Evolutionary conservation across 2,797 vertebrate genomes (phyloP), one percentile per base, ranked within the genome.

Genomic region (Acridotheres tristis): DNA sequence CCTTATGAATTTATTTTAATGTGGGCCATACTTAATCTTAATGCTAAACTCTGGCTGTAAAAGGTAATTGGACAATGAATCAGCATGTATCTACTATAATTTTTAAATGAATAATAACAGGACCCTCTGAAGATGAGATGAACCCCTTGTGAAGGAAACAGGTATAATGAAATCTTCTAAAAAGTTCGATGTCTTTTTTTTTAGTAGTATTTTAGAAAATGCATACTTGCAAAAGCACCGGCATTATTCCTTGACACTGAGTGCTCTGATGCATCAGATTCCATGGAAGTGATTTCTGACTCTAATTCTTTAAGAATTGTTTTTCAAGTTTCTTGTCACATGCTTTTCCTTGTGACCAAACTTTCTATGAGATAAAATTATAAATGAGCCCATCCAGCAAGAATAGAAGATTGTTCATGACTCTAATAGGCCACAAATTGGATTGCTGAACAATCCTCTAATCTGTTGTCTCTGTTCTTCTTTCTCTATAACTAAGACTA

Each of bases 401-500:
- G 59, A 73, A 40, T 57, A 81, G 71, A 90, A 91, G 86, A 87
- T 89, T 78, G 48, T 43, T 62, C 29, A 65, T 51, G 91, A 48
- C 85, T 68, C 85, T 85, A 95, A 94, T 94, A 82, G 91, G 69
- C 23, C 87, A 83, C 91, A 97, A 96, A 96, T 95, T 97, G 93
- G 93, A 94, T 95, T 94, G 65, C 85, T 91, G 89, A 71, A 68
- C 80, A 95, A 75, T 79, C 58, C 78, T 72, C 78, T 84, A 83
- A 89, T 94, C 82, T 92, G 79, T 78, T 92, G 74, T 91, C 48
- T 93, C 79, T 77, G 83, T 93, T 93, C 85, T 90, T 89, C 84
- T 94, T 96, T 95, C 86, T 79, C 29, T 91, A 22, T 77, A 88
- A 95, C 74, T 59, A 89, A 91, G 75, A 85, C 53, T 58, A 91